Conservation (phyloP, 2,797 vertebrate genomes). For the Chaenodraco wilsoni region DNA sequence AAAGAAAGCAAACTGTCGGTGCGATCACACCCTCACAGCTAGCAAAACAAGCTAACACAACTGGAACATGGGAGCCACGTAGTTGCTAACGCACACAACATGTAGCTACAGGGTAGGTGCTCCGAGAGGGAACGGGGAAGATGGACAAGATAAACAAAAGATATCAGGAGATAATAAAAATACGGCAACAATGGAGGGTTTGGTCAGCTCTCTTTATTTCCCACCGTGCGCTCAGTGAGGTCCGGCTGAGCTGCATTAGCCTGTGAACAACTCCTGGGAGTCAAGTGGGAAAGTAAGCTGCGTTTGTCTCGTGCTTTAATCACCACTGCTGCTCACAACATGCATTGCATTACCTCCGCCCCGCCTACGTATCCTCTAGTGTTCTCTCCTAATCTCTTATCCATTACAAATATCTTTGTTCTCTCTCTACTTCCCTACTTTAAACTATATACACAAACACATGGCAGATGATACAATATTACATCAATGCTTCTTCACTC, state of each 20-base stretch:
- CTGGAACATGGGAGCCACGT: conserved; percentile 14
- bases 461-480: too few species aligned
- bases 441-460: too few species aligned
- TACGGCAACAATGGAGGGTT: conserved; percentile 45
- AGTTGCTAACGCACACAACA: conserved; percentile 25
- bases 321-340: conserved; percentile 69
- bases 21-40: conserved; percentile 35
- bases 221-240: conserved; percentile 42
- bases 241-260: conserved; percentile 74
- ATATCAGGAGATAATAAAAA: conserved; percentile 30
- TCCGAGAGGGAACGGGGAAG: conserved; percentile 21
- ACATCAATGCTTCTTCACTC: too few species aligned
- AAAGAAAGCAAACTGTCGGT: conserved; percentile 48
- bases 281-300: conserved; percentile 75
- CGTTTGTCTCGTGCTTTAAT: conserved; percentile 67
- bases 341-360: conserved; percentile 47
- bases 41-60: conserved; percentile 40
- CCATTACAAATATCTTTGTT: too few species aligned
- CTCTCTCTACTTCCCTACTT: too few species aligned
- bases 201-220: conserved; percentile 30
- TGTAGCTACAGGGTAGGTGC: conserved; percentile 18
- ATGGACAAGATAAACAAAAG: conserved; percentile 30
- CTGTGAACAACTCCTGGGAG: conserved; percentile 64
- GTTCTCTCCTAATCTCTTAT: too few species aligned
- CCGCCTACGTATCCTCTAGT: background rate